phyloP scores from a whole-genome alignment of 2,888 invertebrate species.

The Lasioglossum vierecki region DNA sequence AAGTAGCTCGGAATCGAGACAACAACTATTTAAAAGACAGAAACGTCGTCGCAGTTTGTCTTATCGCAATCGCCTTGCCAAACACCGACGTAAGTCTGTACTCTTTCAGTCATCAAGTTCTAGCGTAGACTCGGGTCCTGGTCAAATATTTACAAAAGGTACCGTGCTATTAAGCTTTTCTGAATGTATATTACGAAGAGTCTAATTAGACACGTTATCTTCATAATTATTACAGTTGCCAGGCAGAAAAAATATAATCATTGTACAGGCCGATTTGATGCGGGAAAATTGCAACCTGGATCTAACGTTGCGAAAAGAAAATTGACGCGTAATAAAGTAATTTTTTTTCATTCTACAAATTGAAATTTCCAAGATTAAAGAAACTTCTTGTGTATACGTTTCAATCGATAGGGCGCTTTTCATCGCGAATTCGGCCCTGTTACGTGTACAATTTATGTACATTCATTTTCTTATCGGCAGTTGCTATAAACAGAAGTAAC shows the following conservation, averaged over 20 bases:
- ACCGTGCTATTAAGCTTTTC: neutral
- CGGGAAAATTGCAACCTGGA: conserved; percentile 20
- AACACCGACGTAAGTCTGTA: conserved; percentile 68
- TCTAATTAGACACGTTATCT: neutral
- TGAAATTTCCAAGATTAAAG: neutral
- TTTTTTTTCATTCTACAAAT: neutral
- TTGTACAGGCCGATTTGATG: conserved; percentile 15
- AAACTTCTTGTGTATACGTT: neutral
- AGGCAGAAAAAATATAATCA: conserved; percentile 20
- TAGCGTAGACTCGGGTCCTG: conserved; percentile 60
- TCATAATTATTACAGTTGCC: conserved; percentile 33
- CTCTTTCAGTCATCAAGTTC: conserved; percentile 72
- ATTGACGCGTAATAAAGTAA: conserved; percentile 23
- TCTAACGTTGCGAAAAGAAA: conserved; percentile 26
- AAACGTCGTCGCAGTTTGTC: conserved; percentile 74
- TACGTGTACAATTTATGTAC: neutral
- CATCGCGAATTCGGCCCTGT: neutral
- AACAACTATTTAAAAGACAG: conserved; percentile 57
- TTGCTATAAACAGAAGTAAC: conserved; percentile 22
- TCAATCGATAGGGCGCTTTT: neutral
- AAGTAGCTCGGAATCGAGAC: conserved; percentile 75
- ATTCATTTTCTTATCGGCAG: neutral
- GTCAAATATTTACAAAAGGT: conserved; percentile 47
- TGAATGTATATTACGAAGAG: neutral
- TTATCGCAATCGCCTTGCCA: conserved; percentile 73